These are phyloP conservation scores for Alitta virens DNA, from an alignment of 2,888 invertebrate genomes.

Conservation along the genomic window DNA sequence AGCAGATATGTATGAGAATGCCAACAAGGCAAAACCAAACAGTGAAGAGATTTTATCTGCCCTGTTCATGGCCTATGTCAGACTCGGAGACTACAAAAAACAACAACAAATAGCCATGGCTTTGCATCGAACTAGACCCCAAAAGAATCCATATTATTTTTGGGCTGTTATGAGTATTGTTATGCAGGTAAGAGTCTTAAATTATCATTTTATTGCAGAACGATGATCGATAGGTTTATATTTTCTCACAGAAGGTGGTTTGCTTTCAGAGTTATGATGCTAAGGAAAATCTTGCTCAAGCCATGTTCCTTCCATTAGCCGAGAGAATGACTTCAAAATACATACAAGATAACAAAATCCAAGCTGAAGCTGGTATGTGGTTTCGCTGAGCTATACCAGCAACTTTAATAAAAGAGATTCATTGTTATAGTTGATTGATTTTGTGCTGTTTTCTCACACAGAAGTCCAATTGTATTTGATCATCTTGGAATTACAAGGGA, in stretches of 20 bases:
- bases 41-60: slow-evolving; percentile 92
- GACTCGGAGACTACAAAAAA: slow-evolving; percentile 82
- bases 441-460: slow-evolving; percentile 25
- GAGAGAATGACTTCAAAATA: slow-evolving; percentile 92
- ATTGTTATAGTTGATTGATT: background rate
- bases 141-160: slow-evolving; percentile 92
- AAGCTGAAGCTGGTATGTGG: slow-evolving; percentile 74
- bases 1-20: slow-evolving; percentile 84
- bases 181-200: slow-evolving; percentile 83
- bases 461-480: slow-evolving; percentile 88
- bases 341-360: slow-evolving; percentile 80
- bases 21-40: slow-evolving; percentile 77
- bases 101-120: slow-evolving; percentile 88
- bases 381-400: background rate
- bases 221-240: no score
- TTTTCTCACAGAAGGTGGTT: no score
- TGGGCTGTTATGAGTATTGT: slow-evolving; percentile 98
- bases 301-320: slow-evolving; percentile 80
- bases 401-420: background rate
- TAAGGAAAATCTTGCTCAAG: slow-evolving; percentile 59
- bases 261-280: slow-evolving; percentile 39
- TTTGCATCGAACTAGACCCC: slow-evolving; percentile 81
- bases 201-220: no score
- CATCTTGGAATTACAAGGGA: slow-evolving; percentile 72
- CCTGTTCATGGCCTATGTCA: slow-evolving; percentile 92